Evolutionary conservation across 2,888 invertebrate species (phyloP), one percentile per base, ranked within the genome.

Genomic region (Linyphia triangularis): DNA sequence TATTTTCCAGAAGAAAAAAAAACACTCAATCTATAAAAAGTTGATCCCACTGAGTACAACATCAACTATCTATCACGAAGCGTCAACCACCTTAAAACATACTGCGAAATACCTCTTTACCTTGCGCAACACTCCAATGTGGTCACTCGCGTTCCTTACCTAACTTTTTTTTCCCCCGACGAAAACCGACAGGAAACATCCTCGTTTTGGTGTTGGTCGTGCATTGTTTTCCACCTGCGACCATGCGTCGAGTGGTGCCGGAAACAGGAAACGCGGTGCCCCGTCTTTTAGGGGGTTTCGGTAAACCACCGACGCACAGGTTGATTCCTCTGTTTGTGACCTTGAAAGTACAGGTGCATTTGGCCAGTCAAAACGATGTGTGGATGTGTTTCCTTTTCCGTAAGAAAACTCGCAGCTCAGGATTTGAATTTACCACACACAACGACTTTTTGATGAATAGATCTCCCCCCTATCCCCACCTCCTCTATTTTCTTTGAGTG

Each of bases 281-380:
- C 79, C 51, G 51, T 51, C 51, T 51, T 51, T 51, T 10, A 3
- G 51, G 51, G 51, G 51, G 51, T 51, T 51, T 51, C 86, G 81
- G 75, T 81, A 86, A 81, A 81, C 67, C 86, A 86, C 86, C 86
- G 59, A 28, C 51, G 33, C 57, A 73, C 79, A 73, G 81, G 86
- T 81, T 86, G 59, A 81, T 61, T 65, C 43, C 37, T 57, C 26
- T 24, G 24, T 37, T 65, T n/a, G 10, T 86, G 81, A 81, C 86
- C 86, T 86, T 86, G 86, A 16, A 13, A 73, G 79, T 86, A 86
- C 86, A 86, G 86, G 86, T 86, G 86, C 73, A 75, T 43, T 33
- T 16, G 19, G 30, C 37, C 37, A 59, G 40, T 5, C 37, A 37
- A 40, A 37, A 40, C 37, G 73, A 43, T 70, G 43, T 70, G 70